Conservation (phyloP, 2,113 vertebrate species). For the Anthoscopus minutus region DNA sequence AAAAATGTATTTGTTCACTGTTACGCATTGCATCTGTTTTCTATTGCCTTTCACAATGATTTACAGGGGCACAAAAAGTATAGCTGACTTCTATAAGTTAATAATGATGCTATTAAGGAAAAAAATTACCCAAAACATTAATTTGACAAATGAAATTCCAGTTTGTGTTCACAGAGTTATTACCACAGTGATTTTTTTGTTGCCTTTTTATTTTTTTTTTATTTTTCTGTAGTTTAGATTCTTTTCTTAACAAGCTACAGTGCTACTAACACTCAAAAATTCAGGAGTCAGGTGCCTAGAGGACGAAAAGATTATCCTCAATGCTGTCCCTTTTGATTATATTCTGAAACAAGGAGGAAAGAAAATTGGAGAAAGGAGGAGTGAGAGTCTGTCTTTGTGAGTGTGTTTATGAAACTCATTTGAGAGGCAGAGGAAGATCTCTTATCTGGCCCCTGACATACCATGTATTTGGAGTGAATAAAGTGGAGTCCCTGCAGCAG, state of each 20-base stretch:
- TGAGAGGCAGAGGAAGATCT: not conserved
- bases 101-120: not conserved
- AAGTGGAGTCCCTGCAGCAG: not conserved
- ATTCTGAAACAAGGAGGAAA: not conserved
- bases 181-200: not conserved
- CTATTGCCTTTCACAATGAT: not conserved
- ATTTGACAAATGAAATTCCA: not conserved
- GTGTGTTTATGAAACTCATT: not conserved
- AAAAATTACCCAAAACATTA: not conserved
- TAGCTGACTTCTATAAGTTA: not conserved
- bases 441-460: not conserved
- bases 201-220: not conserved
- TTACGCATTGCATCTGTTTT: not conserved
- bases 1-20: not conserved
- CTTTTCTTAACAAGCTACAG: not conserved
- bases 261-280: not conserved
- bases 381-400: not conserved
- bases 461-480: not conserved
- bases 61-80: not conserved
- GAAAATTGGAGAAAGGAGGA: not conserved
- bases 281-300: not conserved
- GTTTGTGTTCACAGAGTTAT: not conserved
- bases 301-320: not conserved
- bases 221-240: not conserved
- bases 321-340: not conserved